Percentiles rank a stretch among this genome's conserved stretches.
These are phyloP conservation scores for Parauchenoglanis punctatus DNA, from an alignment of 2,797 vertebrate genomes.

Conservation along the genomic window DNA sequence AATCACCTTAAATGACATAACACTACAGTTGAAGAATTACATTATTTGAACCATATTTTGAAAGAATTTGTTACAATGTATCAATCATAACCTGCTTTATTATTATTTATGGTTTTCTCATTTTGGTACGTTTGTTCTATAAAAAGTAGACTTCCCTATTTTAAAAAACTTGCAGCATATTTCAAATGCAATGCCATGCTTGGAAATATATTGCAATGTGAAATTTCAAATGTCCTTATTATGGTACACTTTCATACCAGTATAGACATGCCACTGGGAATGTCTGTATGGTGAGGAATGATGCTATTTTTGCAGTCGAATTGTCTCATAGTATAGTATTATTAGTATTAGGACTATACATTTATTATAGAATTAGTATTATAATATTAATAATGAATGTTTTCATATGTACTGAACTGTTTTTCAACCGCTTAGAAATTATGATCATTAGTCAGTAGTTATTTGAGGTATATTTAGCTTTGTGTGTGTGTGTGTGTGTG, in stretches of 20 bases:
- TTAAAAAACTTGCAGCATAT: neutral
- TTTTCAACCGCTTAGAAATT: neutral
- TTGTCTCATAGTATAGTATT: neutral
- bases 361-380: neutral
- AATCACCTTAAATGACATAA: neutral
- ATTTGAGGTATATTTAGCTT: neutral
- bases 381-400: neutral
- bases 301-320: neutral
- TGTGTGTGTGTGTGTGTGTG: constrained; percentile 34
- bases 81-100: neutral
- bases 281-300: neutral
- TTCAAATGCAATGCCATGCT: neutral
- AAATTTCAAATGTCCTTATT: neutral
- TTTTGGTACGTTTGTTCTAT: neutral
- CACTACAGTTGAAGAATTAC: neutral
- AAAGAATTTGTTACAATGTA: neutral
- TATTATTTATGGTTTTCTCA: neutral
- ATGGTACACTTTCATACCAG: neutral
- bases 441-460: neutral
- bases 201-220: neutral
- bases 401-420: neutral
- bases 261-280: neutral
- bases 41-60: neutral
- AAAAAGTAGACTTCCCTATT: neutral
- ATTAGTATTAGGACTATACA: neutral